Evolutionary conservation across 2,113 vertebrate species (phyloP).

Genomic region (Eira barbara): DNA sequence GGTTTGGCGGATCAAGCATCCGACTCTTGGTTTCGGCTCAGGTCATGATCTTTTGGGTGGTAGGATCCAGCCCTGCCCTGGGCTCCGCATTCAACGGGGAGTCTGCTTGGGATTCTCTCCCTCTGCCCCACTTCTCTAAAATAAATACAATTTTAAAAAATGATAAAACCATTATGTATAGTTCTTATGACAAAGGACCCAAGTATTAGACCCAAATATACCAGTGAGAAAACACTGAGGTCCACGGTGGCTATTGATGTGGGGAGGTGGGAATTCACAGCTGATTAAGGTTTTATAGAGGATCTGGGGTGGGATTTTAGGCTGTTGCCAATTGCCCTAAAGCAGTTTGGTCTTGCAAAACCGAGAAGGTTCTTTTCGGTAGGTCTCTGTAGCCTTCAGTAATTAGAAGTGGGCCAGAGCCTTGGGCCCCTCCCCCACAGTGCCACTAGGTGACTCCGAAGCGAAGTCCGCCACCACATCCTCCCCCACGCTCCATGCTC

Average conservation of each 20-base stretch:
- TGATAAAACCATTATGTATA: background rate
- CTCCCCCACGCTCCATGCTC: background rate
- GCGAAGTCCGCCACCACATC: background rate
- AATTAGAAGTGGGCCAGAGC: background rate
- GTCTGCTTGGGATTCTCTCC: background rate
- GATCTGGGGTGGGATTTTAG: background rate
- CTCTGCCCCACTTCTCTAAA: background rate
- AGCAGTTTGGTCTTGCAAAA: conserved; percentile 19
- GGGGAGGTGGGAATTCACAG: background rate
- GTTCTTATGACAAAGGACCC: background rate
- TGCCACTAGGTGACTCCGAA: background rate
- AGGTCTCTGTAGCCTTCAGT: background rate
- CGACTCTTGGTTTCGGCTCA: background rate
- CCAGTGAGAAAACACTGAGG: background rate
- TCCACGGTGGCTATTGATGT: background rate
- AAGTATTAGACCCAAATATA: background rate
- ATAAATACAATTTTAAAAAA: background rate
- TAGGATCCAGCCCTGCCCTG: background rate
- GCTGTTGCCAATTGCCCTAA: background rate
- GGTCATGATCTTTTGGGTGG: background rate
- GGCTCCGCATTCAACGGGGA: background rate
- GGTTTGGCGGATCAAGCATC: background rate
- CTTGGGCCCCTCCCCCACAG: background rate
- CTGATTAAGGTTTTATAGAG: conserved; percentile 19
- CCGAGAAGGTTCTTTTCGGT: conserved; percentile 27